Evolutionary conservation across 2,113 vertebrate species (phyloP).

Genomic region (Neodontobutis hainanensis): DNA sequence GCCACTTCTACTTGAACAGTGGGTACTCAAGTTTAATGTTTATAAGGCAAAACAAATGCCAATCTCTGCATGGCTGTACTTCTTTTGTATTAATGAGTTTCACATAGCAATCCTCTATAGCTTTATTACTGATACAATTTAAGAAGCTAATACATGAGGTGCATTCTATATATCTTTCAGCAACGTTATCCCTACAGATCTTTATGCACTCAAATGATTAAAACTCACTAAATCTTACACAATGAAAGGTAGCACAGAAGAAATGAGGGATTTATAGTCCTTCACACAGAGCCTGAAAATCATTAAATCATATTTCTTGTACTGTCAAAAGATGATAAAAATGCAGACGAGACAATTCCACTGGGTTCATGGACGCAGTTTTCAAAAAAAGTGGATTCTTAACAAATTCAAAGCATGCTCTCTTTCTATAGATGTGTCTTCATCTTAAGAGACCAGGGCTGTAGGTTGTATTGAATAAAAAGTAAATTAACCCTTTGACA

Average conservation of each 20-base stretch:
- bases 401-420: slow-evolving; percentile 33
- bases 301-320: slow-evolving; percentile 50
- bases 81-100: no score
- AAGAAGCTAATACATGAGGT: no score
- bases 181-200: not conserved
- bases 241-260: slow-evolving; percentile 9
- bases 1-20: no score
- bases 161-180: not conserved
- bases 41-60: no score
- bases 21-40: no score
- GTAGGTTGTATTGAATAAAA: slow-evolving; percentile 34
- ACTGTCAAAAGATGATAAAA: slow-evolving; percentile 43
- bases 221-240: slow-evolving; percentile 31
- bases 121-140: no score
- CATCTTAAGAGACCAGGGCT: slow-evolving; percentile 39
- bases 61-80: no score
- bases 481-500: slow-evolving; percentile 28
- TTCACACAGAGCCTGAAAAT: slow-evolving; percentile 29
- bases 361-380: slow-evolving; percentile 35
- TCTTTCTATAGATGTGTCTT: slow-evolving; percentile 30
- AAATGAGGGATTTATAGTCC: slow-evolving; percentile 38
- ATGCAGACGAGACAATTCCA: slow-evolving; percentile 13
- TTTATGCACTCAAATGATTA: not conserved
- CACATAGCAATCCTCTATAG: no score
- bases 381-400: slow-evolving; percentile 20